phyloP scores from a whole-genome alignment of 2,888 invertebrate species.

The Thera britannica region DNA sequence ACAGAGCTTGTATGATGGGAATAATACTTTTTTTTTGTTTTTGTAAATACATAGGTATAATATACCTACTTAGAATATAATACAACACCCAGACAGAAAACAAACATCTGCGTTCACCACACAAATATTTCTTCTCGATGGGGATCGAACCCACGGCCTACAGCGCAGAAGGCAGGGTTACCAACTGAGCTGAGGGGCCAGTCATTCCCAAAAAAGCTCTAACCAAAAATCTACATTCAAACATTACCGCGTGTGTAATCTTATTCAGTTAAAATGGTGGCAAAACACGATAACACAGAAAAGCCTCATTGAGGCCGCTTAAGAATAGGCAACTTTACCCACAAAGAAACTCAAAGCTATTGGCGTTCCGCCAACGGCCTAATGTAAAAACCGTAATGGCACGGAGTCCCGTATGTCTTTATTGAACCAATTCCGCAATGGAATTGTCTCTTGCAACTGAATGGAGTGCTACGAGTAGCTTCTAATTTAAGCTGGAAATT shows the following conservation, averaged over 20 bases:
- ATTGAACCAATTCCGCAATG: conserved; percentile 40
- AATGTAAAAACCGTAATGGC: conserved; percentile 44
- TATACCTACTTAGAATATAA: too few species aligned
- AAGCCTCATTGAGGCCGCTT: conserved; percentile 28
- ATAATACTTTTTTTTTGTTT: background rate
- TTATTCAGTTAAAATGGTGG: conserved; percentile 11
- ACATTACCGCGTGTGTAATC: background rate
- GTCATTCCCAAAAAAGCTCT: background rate
- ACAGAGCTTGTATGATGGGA: too few species aligned
- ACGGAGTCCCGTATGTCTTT: conserved; percentile 41
- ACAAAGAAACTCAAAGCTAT: conserved; percentile 28
- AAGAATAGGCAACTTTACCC: conserved; percentile 25
- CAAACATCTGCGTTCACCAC: too few species aligned
- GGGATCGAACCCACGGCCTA: too few species aligned
- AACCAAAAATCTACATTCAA: conserved; percentile 1
- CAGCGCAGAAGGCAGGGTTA: too few species aligned
- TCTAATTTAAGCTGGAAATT: conserved; percentile 33
- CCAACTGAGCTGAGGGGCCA: too few species aligned
- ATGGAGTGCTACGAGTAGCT: conserved; percentile 37
- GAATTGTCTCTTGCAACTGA: conserved; percentile 38
- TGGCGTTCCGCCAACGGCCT: conserved; percentile 41
- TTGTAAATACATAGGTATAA: too few species aligned
- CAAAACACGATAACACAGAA: conserved; percentile 17
- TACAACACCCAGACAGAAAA: too few species aligned
- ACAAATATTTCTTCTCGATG: too few species aligned